These are phyloP conservation scores for Drosophila neoperkinsi DNA, from an alignment of 2,888 invertebrate species.

Conservation along the genomic window DNA sequence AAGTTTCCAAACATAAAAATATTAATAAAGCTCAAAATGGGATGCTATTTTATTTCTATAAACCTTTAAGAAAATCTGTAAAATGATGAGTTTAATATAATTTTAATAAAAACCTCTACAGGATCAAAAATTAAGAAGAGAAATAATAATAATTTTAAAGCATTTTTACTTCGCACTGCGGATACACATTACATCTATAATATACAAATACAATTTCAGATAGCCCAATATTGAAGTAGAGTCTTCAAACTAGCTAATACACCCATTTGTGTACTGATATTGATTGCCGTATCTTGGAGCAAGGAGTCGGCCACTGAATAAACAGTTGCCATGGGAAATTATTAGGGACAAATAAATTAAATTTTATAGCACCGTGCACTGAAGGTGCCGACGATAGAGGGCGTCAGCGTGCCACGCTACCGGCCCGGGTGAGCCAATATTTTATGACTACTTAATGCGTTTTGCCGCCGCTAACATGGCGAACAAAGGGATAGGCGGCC, in stretches of 20 bases:
- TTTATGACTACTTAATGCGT: conserved; percentile 63
- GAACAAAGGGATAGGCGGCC: neutral
- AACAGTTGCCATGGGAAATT: conserved; percentile 80
- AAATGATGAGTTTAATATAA: neutral
- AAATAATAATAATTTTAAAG: neutral
- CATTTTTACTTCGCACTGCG: neutral
- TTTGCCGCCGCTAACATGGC: conserved; percentile 12
- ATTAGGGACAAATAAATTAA: conserved; percentile 79
- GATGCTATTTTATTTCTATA: neutral
- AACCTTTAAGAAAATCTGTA: neutral
- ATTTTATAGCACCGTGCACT: conserved; percentile 70
- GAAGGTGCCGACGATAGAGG: conserved; percentile 58
- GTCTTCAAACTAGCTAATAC: conserved; percentile 28
- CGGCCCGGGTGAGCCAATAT: conserved; percentile 54
- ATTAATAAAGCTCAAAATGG: neutral
- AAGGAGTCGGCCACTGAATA: conserved; percentile 42
- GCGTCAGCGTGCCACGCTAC: conserved; percentile 33
- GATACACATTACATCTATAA: neutral
- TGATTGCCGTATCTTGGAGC: conserved; percentile 15
- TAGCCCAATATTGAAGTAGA: neutral
- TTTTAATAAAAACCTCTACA: neutral
- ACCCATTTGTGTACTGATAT: conserved; percentile 14
- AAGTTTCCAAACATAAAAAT: too few relatives aligned
- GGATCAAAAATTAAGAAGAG: neutral
- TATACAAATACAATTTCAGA: neutral